Conservation (phyloP, 1,140 invertebrate species). For the Zophobas atratus region DNA sequence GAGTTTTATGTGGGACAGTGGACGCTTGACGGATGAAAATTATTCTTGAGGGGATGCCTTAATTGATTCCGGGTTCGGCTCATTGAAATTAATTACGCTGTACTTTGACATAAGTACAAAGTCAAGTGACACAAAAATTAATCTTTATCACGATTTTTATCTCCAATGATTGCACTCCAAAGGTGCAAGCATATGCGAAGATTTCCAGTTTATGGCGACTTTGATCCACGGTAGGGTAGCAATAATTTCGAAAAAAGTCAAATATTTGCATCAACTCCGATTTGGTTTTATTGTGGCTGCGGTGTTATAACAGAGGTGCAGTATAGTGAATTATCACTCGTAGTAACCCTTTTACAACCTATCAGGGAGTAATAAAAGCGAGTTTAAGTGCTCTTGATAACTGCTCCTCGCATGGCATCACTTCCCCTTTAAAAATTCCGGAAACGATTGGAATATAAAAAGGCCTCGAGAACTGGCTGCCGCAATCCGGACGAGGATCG, state of each 20-base stretch:
- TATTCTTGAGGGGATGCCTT: constrained; percentile 6
- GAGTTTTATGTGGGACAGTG: neutral
- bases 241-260: neutral
- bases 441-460: constrained; percentile 57
- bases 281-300: constrained; percentile 28
- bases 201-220: too few species aligned
- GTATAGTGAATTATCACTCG: constrained; percentile 61
- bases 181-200: too few species aligned
- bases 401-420: constrained; percentile 58
- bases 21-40: neutral
- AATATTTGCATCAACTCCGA: constrained; percentile 22
- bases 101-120: too few species aligned
- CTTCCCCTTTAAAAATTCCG: constrained; percentile 60
- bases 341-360: constrained; percentile 66
- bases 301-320: constrained; percentile 51
- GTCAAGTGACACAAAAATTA: too few species aligned
- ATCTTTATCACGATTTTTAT: too few species aligned
- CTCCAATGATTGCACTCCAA: too few species aligned
- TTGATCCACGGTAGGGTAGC: too few species aligned
- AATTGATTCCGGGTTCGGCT: constrained; percentile 12
- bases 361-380: constrained; percentile 66
- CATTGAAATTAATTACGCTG: neutral
- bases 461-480: constrained; percentile 14
- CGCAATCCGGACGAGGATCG: constrained; percentile 11
- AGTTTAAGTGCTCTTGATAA: constrained; percentile 64